Percentiles rank a stretch among this genome's conserved stretches.
Evolutionary conservation across 1,140 invertebrate species (phyloP).

Genomic region (Tribolium castaneum): DNA sequence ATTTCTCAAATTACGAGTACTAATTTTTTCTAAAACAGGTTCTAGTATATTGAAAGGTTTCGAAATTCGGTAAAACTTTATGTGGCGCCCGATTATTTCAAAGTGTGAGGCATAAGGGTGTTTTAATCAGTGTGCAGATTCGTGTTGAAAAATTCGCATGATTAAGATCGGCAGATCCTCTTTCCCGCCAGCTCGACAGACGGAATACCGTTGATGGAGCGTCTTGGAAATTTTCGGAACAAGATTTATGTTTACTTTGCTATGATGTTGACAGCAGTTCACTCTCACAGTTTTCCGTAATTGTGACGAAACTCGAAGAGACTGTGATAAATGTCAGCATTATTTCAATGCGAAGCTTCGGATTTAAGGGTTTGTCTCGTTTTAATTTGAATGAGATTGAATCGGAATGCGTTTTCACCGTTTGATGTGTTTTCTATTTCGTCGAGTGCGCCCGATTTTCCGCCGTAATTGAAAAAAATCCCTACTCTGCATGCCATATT

Average conservation of each 20-base stretch:
- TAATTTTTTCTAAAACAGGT: no score
- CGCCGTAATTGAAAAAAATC: background rate
- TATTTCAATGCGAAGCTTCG: conserved; percentile 37
- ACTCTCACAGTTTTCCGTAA: conserved; percentile 34
- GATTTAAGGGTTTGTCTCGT: conserved; percentile 43
- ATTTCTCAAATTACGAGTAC: no score
- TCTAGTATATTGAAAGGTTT: no score
- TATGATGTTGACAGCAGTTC: conserved; percentile 38
- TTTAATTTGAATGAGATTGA: conserved; percentile 47
- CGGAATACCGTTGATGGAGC: conserved; percentile 41
- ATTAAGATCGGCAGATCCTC: conserved; percentile 24
- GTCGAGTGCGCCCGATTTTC: background rate
- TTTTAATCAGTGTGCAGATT: no score
- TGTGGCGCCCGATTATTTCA: no score
- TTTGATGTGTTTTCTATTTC: conserved; percentile 36
- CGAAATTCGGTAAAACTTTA: no score
- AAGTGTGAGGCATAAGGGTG: no score
- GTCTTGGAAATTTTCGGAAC: conserved; percentile 43
- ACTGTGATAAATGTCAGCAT: conserved; percentile 42
- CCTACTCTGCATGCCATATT: background rate
- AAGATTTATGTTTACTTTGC: conserved; percentile 42
- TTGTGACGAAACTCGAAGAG: conserved; percentile 39
- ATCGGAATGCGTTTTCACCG: conserved; percentile 38
- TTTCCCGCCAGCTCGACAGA: conserved; percentile 28
- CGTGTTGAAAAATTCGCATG: conserved; percentile 27